Evolutionary conservation across 2,113 vertebrate genomes (phyloP).

Genomic region (Suncus etruscus): DNA sequence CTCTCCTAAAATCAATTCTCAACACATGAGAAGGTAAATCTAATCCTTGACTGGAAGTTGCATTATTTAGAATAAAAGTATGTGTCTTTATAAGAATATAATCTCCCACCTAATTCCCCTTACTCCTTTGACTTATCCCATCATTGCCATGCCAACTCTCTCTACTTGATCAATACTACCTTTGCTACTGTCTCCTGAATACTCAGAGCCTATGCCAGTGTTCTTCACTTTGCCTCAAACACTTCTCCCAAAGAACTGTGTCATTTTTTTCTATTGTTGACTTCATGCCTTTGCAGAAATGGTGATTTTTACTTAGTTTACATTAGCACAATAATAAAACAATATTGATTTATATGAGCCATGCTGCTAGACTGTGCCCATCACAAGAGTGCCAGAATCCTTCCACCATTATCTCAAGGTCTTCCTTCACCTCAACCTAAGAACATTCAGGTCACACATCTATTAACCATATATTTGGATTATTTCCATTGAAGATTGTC

Average conservation of each 20-base stretch:
- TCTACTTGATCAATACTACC: not conserved
- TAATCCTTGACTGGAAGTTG: not conserved
- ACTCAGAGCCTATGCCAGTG: not conserved
- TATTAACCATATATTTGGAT: too few relatives aligned
- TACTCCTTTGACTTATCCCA: not conserved
- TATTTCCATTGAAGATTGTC: too few relatives aligned
- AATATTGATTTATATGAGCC: not conserved
- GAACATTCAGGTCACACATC: too few relatives aligned
- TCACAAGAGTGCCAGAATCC: too few relatives aligned
- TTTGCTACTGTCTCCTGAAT: not conserved
- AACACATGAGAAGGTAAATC: not conserved
- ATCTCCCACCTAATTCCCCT: not conserved
- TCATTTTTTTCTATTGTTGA: not conserved
- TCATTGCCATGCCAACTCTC: accelerated
- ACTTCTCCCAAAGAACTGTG: not conserved
- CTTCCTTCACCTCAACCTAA: too few relatives aligned
- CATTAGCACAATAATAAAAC: not conserved
- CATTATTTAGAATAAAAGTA: not conserved
- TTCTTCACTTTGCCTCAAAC: not conserved
- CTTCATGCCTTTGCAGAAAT: not conserved
- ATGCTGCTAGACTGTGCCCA: too few relatives aligned
- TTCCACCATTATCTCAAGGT: too few relatives aligned
- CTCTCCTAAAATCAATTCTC: not conserved
- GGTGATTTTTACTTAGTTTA: not conserved
- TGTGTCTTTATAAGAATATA: not conserved